Evolutionary conservation across 92 coral and sea anemone species (phyloP), one percentile per base, ranked within the genome.

Genomic region (Actinostola sp.): DNA sequence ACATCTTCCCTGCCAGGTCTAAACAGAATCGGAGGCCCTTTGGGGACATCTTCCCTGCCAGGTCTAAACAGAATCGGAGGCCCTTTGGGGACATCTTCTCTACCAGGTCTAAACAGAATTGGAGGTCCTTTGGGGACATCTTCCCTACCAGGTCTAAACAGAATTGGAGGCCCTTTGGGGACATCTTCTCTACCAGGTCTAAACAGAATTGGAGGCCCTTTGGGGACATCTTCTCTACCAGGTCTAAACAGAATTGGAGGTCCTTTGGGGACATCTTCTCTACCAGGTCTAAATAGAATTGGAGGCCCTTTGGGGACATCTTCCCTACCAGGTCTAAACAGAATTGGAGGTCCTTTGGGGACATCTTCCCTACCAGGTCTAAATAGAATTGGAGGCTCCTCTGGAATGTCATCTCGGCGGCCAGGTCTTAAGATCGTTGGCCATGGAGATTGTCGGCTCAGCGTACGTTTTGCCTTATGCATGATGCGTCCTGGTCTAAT

Each of bases 1-100:
- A 56, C 67, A 72, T 59, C 67, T 39, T 59, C 66, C 27, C 78
- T 55, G 24, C 78, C 78, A 38, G 78, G 78, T 29, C 78, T 71
- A 46, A 71, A 33, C 17, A 71, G 64, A 7, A 13, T 0, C n/a
- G 63, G 64, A 0, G 64, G 54, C 0, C 42, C 46, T 36, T 58
- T 63, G 42, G 63, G 41, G 36, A 26, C 66, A 27, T 56, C 57
- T 9, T 52, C 58, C 9, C 80, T 39, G 1, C 80, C 80, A 1
- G 73, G 73, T 48, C 60, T 44, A 48, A 67, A 67, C 17, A 67
- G 17, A 14, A 8, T 11, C 2, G 26, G 9, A 14, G 9, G 34
- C 19, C 30, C 9, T 50, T 60, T 16, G 11, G 58, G 52, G 30
- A 33, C 63, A 31, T 53, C 75, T 2, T 48, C 48, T 52, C 75